Conservation (phyloP, 2,888 invertebrate species). For the Ophioninae sp. region DNA sequence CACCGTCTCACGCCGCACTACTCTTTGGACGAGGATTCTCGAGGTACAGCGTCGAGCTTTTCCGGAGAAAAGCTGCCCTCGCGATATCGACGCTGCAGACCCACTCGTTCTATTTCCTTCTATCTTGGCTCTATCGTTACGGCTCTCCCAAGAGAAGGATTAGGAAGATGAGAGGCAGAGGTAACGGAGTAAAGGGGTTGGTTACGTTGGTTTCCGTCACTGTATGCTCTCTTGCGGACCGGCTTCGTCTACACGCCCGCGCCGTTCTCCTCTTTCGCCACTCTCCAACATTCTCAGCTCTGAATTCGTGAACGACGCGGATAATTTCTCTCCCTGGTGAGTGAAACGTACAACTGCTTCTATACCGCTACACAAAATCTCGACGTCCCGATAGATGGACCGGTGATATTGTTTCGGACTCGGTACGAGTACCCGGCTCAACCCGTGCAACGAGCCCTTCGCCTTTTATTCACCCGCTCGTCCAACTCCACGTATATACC, state of each 20-base stretch:
- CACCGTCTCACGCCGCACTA: constrained; percentile 49
- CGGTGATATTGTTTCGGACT: constrained; percentile 63
- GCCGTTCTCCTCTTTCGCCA: constrained; percentile 36
- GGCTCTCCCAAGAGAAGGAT: constrained; percentile 68
- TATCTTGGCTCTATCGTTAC: constrained; percentile 53
- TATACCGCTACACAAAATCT: constrained; percentile 54
- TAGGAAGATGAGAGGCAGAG: constrained; percentile 73
- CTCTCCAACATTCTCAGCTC: constrained; percentile 42
- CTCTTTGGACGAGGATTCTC: constrained; percentile 51
- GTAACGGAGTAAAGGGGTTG: constrained; percentile 49
- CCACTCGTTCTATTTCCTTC: constrained; percentile 59
- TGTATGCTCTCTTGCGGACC: constrained; percentile 49
- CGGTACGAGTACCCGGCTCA: constrained; percentile 50
- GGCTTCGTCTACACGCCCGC: constrained; percentile 48
- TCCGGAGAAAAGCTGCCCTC: constrained; percentile 63
- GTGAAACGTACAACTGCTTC: constrained; percentile 52
- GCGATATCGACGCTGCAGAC: constrained; percentile 71
- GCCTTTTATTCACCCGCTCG: constrained; percentile 48
- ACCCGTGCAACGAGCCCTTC: constrained; percentile 43
- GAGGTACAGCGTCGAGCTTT: constrained; percentile 60
- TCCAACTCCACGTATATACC: constrained; percentile 19
- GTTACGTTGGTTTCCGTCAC: constrained; percentile 56
- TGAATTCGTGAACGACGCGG: constrained; percentile 56
- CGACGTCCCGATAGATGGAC: constrained; percentile 61
- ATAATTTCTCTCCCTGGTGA: constrained; percentile 65